Percentiles rank a stretch among this genome's conserved stretches.
Evolutionary conservation across 2,888 invertebrate genomes (phyloP).

Genomic region (Heliothis peltigera): DNA sequence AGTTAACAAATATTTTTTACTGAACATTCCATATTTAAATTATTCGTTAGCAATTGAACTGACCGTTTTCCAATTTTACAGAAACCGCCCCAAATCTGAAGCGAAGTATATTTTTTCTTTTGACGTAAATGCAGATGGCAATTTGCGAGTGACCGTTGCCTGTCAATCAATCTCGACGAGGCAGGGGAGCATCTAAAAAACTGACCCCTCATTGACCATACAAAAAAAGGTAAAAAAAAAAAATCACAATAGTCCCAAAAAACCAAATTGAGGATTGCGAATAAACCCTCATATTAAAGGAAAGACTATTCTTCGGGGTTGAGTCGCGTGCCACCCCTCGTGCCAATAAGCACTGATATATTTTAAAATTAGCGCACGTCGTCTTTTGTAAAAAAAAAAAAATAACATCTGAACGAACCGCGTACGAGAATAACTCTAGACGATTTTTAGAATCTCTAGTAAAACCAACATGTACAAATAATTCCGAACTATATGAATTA

Average conservation of each 20-base stretch:
- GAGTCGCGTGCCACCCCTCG: constrained; percentile 77
- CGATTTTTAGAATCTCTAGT: background rate
- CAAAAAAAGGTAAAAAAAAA: constrained; percentile 73
- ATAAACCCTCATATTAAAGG: constrained; percentile 81
- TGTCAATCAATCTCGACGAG: constrained; percentile 85
- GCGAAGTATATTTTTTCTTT: constrained; percentile 62
- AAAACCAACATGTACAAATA: background rate
- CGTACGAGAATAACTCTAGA: background rate
- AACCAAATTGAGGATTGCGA: constrained; percentile 74
- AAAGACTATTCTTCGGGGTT: constrained; percentile 73
- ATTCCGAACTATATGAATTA: background rate
- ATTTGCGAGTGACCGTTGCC: constrained; percentile 85
- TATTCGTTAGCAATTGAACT: constrained; percentile 4
- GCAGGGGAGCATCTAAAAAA: constrained; percentile 78
- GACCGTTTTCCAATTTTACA: constrained; percentile 7
- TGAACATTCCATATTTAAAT: no score
- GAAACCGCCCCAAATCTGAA: constrained; percentile 20
- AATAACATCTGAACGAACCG: background rate
- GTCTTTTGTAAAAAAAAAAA: background rate
- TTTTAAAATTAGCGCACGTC: constrained; percentile 62
- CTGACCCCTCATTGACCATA: constrained; percentile 89
- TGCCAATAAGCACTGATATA: constrained; percentile 68
- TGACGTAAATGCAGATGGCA: constrained; percentile 73
- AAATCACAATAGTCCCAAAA: constrained; percentile 78
- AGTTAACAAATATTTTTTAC: no score